Base-by-base conservation (phyloP, 2,113 vertebrate genomes). In the Ellobius talpinus region DNA sequence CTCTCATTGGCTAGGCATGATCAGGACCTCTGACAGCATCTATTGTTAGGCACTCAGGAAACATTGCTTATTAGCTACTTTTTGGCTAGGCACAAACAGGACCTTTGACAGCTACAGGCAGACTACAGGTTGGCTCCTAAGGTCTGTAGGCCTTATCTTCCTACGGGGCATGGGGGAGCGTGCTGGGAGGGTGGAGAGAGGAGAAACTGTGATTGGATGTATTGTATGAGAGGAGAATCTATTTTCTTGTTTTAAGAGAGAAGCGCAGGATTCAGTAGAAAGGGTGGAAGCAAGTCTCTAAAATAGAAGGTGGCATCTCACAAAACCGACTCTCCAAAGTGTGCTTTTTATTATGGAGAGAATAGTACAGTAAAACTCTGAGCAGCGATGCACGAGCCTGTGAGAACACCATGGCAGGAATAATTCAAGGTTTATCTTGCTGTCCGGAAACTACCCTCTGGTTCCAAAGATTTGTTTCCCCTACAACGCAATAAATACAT, bases 331-430 rank as follows among this genome's bases (percentile, higher is more conserved):
- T 94, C 19, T 88, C 31, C 58, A 11, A 88, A 26, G 1, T 76
- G 7, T 50, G 17, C 58, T 79, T 70, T 73, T 8, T 2, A 1
- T 66, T 3, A 65, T 7, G 65, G 7, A 79, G 1, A 52, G 10
- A 63, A 36, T 5, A 52, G 3, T 5, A 29, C 17, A 73, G 12
- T 39, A 19, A 55, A 45, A 73, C 55, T 65, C 16, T 31, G 13
- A 73, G 33, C 36, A 10, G 0, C 0, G 1, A 6, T 31, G 52
- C 5, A 55, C 23, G 24, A 70, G 11, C 26, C 3, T 76, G 5
- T 73, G 31, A 89, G 33, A 29, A 58, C 3, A 23, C 26, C 0
- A 3, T 36, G 0, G 11, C 42, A 87, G 10, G 19, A 11, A 21
- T n/a, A 77, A 70, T 6, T 74, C 36, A 16, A n/a, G 7, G 24